Evolutionary conservation across 2,797 vertebrate genomes (phyloP).

Genomic region (Carduelis carduelis): DNA sequence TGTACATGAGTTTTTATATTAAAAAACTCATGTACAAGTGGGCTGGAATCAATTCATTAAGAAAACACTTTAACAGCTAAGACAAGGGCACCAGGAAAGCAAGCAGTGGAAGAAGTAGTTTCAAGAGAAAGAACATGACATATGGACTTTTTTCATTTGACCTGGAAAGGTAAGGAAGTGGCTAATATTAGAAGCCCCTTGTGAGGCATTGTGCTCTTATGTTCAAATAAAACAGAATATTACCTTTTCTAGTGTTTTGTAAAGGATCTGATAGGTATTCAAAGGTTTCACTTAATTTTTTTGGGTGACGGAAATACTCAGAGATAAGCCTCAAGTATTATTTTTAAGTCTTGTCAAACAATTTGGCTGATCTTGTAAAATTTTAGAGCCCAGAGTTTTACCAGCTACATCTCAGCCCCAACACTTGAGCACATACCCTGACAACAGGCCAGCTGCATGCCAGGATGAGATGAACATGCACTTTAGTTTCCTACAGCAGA

Average conservation of each 20-base stretch:
- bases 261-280: neutral
- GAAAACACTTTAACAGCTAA: neutral
- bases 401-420: neutral
- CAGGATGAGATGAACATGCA: rapidly evolving
- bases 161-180: neutral
- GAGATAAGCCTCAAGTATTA: neutral
- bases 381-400: neutral
- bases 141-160: neutral
- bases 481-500: neutral
- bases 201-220: neutral
- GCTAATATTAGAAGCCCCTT: neutral
- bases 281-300: neutral
- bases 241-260: neutral
- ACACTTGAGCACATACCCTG: neutral
- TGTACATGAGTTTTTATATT: neutral
- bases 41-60: neutral
- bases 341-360: neutral
- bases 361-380: neutral
- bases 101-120: neutral
- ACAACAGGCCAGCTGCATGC: neutral
- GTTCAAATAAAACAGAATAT: neutral
- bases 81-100: neutral
- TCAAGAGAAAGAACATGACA: neutral
- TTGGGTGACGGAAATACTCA: neutral
- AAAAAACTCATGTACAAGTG: too few relatives aligned